Evolutionary conservation across 2,888 invertebrate species (phyloP), one percentile per base, ranked within the genome.

Genomic region (Ceraclea dissimilis): DNA sequence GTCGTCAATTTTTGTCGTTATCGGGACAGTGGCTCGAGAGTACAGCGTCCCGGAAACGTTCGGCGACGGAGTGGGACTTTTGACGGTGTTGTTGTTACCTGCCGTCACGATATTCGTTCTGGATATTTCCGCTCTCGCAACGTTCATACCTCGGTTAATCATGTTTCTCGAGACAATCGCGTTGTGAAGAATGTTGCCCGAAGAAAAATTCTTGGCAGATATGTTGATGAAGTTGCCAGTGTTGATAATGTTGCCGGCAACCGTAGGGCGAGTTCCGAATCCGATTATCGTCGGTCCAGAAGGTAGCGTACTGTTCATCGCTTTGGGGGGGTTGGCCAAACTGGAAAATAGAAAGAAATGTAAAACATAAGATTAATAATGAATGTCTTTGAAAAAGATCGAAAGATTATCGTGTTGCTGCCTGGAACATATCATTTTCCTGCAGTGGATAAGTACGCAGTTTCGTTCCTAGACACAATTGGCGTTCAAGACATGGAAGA

Each of bases 241-340:
- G 1, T 74, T 71, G 1, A 76, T 71, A 48, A 75, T 69, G 10
- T 74, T 71, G 0, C 62, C 60, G 18, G 59, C 70, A 63, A 72
- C 73, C 1, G 73, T 69, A 0, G 76, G 69, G 11, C 76, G 71
- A 0, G 74, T 70, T 1, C 75, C 75, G 63, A 77, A 75, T 6
- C 77, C 76, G 60, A 78, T 75, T 55, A 78, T 73, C 2, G 72
- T 75, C 0, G 75, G 71, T n/a, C 77, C 77, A 64, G 76, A 75
- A 0, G 77, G 75, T 74, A 77, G 74, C 21, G 76, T 75, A 0
- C 76, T 75, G 65, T 75, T 76, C 64, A 76, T 73, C 0, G 72
- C 66, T 63, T 77, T 76, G 1, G 74, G 67, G 64, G 72, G 75
- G 58, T 75, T 74, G 5, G 77, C 76, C 61, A 78, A 72, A 49